Percentiles rank a stretch among this genome's conserved stretches.
Conservation (phyloP, 2,113 vertebrate species). For the Callospermophilus lateralis region DNA sequence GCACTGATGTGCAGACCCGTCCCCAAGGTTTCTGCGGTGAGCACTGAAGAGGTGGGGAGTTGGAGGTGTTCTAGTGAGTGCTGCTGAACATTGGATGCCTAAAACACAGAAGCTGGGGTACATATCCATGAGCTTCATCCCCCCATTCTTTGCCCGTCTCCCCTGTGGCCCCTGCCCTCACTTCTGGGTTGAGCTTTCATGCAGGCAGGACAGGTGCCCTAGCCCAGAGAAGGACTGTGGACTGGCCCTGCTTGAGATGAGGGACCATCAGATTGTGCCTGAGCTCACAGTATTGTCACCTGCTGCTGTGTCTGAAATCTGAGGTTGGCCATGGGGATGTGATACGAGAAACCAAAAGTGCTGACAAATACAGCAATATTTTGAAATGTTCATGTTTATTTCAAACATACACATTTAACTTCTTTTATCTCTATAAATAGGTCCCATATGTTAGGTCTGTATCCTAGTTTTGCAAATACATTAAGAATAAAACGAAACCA, state of each 20-base stretch:
- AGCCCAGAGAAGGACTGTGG: background rate
- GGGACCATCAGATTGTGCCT: background rate
- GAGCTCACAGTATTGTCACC: rapidly evolving
- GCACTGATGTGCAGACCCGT: rapidly evolving
- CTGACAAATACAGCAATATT: background rate
- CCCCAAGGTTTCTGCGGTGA: background rate
- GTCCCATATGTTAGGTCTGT: background rate
- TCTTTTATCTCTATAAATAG: background rate
- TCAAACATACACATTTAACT: background rate
- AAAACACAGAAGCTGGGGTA: rapidly evolving
- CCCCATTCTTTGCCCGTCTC: background rate
- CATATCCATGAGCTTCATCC: background rate
- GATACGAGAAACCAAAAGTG: background rate
- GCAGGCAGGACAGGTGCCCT: no score
- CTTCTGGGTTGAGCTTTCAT: background rate
- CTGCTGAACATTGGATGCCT: background rate
- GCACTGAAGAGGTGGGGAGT: rapidly evolving
- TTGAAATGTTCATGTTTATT: background rate
- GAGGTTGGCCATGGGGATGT: rapidly evolving
- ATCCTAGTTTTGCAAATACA: background rate
- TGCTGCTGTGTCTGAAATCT: background rate
- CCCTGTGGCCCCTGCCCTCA: rapidly evolving
- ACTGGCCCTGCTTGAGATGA: background rate
- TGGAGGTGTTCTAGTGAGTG: no score
- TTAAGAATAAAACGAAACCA: background rate